phyloP scores from a whole-genome alignment of 2,797 vertebrate species.

The Gobio occitaniae region DNA sequence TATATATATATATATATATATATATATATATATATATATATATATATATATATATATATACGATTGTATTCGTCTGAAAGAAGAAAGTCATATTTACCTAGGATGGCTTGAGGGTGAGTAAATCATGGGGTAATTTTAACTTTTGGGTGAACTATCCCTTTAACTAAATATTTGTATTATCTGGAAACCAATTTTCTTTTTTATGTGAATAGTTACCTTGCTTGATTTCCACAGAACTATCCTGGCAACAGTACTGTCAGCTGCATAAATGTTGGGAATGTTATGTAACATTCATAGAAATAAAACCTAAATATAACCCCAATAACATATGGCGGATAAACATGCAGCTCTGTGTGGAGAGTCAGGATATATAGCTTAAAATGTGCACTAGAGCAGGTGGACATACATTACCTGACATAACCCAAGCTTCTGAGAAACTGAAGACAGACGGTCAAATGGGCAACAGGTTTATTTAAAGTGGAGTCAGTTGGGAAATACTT shows the following conservation, averaged over 20 bases:
- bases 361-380: background rate
- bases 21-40: too few species aligned
- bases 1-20: too few species aligned
- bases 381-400: background rate
- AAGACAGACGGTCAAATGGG: background rate
- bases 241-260: background rate
- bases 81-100: too few species aligned
- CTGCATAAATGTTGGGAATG: background rate
- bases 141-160: too few species aligned
- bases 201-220: background rate
- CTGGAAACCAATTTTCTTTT: too few species aligned
- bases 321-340: background rate
- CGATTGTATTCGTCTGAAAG: too few species aligned
- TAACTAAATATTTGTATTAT: background rate
- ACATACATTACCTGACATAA: conserved; percentile 28
- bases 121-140: too few species aligned
- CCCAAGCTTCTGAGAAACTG: conserved; percentile 35
- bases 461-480: conserved; percentile 34
- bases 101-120: too few species aligned
- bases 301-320: conserved; percentile 8
- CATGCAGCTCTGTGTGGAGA: background rate
- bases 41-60: too few species aligned
- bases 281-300: conserved; percentile 10
- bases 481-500: conserved; percentile 44
- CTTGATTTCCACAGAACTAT: background rate